Evolutionary conservation across 2,113 vertebrate genomes (phyloP), one percentile per base, ranked within the genome.

Genomic region (Spermophilus dauricus): DNA sequence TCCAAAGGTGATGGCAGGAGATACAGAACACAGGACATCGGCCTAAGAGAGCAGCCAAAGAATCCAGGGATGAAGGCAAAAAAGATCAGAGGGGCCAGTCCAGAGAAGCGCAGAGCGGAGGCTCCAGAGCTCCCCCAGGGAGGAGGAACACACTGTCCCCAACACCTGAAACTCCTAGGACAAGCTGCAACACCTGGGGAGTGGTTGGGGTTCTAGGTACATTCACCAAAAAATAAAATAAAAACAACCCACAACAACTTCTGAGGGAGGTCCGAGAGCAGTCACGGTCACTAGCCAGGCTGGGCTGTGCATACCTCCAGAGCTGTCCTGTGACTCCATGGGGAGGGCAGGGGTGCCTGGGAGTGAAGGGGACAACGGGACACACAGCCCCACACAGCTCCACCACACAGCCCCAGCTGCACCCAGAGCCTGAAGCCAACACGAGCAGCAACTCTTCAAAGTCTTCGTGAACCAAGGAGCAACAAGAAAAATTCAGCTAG

Each of bases 101-200:
- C 22, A 32, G n/a, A 8, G 0, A 1, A 11, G 13, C 26, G 69
- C 53, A 12, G 69, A 30, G 1, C 18, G 2, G 2, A 77, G 11
- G 53, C 10, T 42, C 42, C 84, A 1, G 63, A 48, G 42, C 2
- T 80, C 75, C 42, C 48, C 45, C 70, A 32, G 26, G 9, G 18
- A 13, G 17, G n/a, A 0, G 10, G 39, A 45, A 22, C 0, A 0
- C 13, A 37, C 1, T 26, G 26, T 1, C 11, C 10, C 26, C 34
- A 10, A 13, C n/a, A 10, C 4, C 10, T 56, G 39, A 72, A 17
- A 30, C 56, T 34, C 45, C 45, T 0, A 8, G 45, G 32, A n/a
- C 20, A 22, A 42, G 24, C 9, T 26, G 20, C 16, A 32, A 26
- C 18, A 73, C 37, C 26, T 4, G 8, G 3, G 1, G 34, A 9